phyloP scores from a whole-genome alignment of 2,797 vertebrate genomes.

The Lagodon rhomboides region DNA sequence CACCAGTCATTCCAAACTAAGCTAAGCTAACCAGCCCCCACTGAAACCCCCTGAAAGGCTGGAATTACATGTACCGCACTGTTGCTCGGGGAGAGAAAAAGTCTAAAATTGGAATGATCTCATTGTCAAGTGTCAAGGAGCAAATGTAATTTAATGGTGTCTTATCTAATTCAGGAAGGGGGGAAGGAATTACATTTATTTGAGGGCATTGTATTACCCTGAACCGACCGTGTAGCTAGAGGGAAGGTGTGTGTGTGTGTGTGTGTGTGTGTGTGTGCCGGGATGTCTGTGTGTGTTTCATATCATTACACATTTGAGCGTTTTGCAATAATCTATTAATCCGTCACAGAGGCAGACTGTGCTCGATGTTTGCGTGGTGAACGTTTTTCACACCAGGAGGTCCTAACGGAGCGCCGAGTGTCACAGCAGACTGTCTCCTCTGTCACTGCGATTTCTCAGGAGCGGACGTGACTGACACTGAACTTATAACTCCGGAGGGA shows the following conservation, averaged over 20 bases:
- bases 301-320: constrained; percentile 14
- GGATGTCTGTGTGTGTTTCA: constrained; percentile 3
- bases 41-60: not conserved
- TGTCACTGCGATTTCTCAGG: constrained; percentile 42
- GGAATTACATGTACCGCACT: not conserved
- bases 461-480: constrained; percentile 44
- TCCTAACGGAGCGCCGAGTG: constrained; percentile 23
- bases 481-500: constrained; percentile 29
- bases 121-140: constrained; percentile 56
- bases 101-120: constrained; percentile 47
- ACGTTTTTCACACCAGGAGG: constrained; percentile 40
- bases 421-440: constrained; percentile 54
- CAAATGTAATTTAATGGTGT: constrained; percentile 64
- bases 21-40: not conserved
- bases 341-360: constrained; percentile 33
- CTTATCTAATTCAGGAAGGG: constrained; percentile 53
- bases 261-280: constrained; percentile 6
- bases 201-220: constrained; percentile 48
- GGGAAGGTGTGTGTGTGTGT: constrained; percentile 21
- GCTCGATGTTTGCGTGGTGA: constrained; percentile 9
- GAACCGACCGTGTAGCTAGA: constrained; percentile 37
- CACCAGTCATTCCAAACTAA: not conserved
- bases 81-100: constrained; percentile 26
- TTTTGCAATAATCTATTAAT: constrained; percentile 21
- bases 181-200: constrained; percentile 57